Percentiles rank a stretch among this genome's conserved stretches.
Evolutionary conservation across 2,113 vertebrate genomes (phyloP).

Genomic region (Dasyornis broadbenti): DNA sequence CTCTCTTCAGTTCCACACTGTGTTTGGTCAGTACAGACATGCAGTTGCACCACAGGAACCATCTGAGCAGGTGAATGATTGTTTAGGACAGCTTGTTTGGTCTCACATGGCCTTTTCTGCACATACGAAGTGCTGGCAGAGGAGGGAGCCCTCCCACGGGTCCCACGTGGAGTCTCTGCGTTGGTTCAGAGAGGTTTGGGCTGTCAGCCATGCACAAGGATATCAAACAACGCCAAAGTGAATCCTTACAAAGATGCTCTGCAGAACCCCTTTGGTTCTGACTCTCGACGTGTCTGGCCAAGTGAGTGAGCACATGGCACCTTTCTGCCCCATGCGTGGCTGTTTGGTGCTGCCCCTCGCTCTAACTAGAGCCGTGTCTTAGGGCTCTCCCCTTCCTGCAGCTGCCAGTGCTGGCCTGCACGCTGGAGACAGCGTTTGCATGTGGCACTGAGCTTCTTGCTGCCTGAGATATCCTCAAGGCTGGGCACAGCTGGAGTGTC

Average conservation of each 20-base stretch:
- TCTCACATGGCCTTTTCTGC: neutral
- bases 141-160: neutral
- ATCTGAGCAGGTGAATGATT: neutral
- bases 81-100: neutral
- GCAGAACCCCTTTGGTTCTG: neutral
- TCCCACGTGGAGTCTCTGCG: neutral
- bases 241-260: neutral
- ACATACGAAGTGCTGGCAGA: neutral
- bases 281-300: neutral
- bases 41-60: neutral
- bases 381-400: neutral
- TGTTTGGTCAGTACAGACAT: neutral
- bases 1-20: neutral
- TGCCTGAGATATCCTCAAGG: neutral
- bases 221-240: neutral
- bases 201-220: accelerated
- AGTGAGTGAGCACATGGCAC: neutral
- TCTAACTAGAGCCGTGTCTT: neutral
- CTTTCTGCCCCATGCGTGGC: neutral
- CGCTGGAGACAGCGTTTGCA: neutral
- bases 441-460: neutral
- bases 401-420: neutral
- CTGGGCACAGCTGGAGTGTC: no score
- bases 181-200: neutral
- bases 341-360: neutral